Conservation (phyloP, 35 echinoderm and acorn worm species). For the Strongylocentrotus purpuratus region DNA sequence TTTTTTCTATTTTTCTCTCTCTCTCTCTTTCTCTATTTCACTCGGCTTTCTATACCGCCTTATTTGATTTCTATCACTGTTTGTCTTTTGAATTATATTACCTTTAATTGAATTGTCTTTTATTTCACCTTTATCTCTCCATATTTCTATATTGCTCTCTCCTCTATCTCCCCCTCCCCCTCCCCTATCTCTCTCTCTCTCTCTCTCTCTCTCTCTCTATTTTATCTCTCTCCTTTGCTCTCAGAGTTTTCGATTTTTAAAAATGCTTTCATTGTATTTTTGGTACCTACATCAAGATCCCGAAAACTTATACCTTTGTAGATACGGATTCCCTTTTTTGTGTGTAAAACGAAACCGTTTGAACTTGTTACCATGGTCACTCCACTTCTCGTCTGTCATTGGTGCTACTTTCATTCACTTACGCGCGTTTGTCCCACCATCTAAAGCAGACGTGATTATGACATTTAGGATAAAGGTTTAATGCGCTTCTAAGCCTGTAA, state of each 20-base stretch:
- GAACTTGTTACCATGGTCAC: neutral
- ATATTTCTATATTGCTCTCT: no score
- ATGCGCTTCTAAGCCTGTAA: neutral
- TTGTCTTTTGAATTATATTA: no score
- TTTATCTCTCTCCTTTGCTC: neutral
- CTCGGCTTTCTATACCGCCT: no score
- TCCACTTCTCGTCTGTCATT: neutral
- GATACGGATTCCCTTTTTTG: neutral
- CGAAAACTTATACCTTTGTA: no score
- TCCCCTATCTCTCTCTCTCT: neutral
- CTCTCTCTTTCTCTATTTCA: no score
- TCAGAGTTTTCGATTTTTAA: neutral
- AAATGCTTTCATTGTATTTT: neutral
- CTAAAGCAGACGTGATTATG: neutral
- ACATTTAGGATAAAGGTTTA: neutral
- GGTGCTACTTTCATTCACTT: neutral
- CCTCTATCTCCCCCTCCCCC: no score
- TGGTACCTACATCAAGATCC: neutral
- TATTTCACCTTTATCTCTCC: no score
- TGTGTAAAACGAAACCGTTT: neutral
- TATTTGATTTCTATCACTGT: no score
- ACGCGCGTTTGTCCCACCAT: neutral
- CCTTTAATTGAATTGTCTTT: no score
- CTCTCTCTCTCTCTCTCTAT: neutral
- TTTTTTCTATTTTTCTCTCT: no score